Percentiles rank a stretch among this genome's conserved stretches.
Evolutionary conservation across 2,888 invertebrate species (phyloP).

Genomic region (Scelioninae gen. 1): DNA sequence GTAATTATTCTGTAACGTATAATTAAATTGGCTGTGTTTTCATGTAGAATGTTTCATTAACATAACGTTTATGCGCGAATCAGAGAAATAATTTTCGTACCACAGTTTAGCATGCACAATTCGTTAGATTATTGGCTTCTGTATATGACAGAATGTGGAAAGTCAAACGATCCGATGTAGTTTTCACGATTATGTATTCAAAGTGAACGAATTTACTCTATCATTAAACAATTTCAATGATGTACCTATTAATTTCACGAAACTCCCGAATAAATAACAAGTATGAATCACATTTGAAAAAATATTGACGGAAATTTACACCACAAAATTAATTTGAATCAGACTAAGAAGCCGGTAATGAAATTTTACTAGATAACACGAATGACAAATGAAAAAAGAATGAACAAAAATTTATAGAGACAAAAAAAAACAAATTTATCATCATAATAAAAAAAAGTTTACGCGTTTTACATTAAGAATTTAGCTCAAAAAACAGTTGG

Average conservation of each 20-base stretch:
- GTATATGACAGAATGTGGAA: conserved; percentile 47
- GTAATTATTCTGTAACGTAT: conserved; percentile 23
- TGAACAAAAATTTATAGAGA: not conserved
- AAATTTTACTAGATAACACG: no score
- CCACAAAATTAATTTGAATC: no score
- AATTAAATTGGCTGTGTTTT: conserved; percentile 27
- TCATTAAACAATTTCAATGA: conserved; percentile 15
- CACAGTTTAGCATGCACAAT: conserved; percentile 1
- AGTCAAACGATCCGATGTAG: conserved; percentile 35
- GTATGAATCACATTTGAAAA: not conserved
- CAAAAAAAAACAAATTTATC: not conserved
- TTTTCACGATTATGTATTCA: conserved; percentile 25
- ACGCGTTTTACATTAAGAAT: not conserved
- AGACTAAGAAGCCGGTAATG: no score
- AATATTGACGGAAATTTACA: not conserved
- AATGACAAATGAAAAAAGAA: no score
- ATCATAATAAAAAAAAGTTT: conserved; percentile 1
- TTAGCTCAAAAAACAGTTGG: not conserved
- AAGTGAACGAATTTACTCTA: conserved; percentile 18
- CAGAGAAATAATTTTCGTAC: conserved; percentile 24
- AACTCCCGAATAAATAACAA: not conserved
- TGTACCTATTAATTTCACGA: conserved; percentile 13
- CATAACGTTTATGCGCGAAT: conserved; percentile 23
- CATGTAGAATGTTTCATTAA: conserved; percentile 28
- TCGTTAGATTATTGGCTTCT: conserved; percentile 52